These are phyloP conservation scores for Lateolabrax maculatus DNA, from an alignment of 2,797 vertebrate genomes.

Conservation along the genomic window DNA sequence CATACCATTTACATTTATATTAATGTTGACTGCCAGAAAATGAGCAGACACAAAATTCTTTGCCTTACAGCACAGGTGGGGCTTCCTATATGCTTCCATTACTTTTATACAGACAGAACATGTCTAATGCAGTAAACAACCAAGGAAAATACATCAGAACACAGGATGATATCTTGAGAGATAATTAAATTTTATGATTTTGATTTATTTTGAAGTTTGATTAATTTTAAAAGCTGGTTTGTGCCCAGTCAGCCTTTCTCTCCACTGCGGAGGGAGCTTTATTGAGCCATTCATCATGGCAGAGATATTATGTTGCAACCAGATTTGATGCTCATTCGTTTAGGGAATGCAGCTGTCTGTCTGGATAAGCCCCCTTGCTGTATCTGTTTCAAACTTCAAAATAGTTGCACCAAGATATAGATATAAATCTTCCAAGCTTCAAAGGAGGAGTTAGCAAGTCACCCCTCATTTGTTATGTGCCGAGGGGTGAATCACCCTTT, in stretches of 20 bases:
- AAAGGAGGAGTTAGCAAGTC: neutral
- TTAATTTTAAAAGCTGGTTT: neutral
- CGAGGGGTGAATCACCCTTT: neutral
- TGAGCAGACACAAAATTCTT: neutral
- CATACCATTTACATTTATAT: conserved; percentile 14
- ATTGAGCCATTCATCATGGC: conserved; percentile 43
- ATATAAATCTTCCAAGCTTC: neutral
- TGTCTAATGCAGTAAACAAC: neutral
- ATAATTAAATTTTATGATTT: neutral
- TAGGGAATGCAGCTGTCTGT: conserved; percentile 38
- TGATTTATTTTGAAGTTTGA: conserved; percentile 27
- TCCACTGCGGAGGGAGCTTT: conserved; percentile 8
- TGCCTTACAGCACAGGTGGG: neutral
- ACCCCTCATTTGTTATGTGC: neutral
- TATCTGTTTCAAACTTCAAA: conserved; percentile 46
- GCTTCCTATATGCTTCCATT: neutral
- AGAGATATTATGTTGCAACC: conserved; percentile 33
- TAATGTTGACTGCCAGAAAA: conserved; percentile 4
- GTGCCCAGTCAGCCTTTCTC: conserved; percentile 15
- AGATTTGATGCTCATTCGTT: conserved; percentile 39
- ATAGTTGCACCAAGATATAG: conserved; percentile 21
- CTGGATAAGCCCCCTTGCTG: conserved; percentile 10
- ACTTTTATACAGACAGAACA: neutral
- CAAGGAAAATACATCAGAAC: neutral
- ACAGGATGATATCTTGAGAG: neutral